Conservation (phyloP, 2,113 vertebrate genomes). For the Gymnarchus niloticus region DNA sequence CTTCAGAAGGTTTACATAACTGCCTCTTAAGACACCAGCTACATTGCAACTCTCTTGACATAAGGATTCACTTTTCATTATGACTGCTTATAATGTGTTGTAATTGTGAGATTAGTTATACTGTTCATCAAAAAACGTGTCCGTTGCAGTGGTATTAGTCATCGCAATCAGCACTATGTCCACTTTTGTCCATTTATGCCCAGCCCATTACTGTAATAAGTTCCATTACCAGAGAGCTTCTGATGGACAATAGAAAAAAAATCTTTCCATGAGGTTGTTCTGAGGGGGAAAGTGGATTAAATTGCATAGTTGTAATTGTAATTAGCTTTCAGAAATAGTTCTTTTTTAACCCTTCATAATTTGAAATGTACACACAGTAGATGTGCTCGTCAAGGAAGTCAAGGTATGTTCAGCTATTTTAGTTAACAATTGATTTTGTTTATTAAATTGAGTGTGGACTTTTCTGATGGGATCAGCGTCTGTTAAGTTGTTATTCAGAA, state of each 20-base stretch:
- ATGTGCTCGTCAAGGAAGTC: not conserved
- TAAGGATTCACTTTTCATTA: not conserved
- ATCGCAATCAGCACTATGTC: not conserved
- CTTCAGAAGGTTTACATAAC: not conserved
- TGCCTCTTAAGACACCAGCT: not conserved
- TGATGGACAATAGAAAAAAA: not conserved
- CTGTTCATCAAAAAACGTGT: not conserved
- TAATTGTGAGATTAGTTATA: not conserved
- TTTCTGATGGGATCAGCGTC: not conserved
- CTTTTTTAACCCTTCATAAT: not conserved
- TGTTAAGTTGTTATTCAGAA: not conserved
- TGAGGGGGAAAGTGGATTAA: not conserved
- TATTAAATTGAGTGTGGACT: not conserved
- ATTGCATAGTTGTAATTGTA: slow-evolving; percentile 3
- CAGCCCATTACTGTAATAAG: not conserved
- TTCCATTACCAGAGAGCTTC: not conserved
- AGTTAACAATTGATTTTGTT: not conserved
- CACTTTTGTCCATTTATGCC: not conserved
- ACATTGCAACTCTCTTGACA: not conserved
- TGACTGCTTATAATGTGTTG: not conserved
- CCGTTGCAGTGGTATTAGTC: not conserved
- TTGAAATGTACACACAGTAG: not conserved
- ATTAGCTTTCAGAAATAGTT: not conserved
- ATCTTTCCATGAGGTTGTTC: not conserved
- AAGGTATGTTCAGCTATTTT: not conserved